Conservation (phyloP, 1,140 invertebrate genomes). For the Zaprionus nigranus region DNA sequence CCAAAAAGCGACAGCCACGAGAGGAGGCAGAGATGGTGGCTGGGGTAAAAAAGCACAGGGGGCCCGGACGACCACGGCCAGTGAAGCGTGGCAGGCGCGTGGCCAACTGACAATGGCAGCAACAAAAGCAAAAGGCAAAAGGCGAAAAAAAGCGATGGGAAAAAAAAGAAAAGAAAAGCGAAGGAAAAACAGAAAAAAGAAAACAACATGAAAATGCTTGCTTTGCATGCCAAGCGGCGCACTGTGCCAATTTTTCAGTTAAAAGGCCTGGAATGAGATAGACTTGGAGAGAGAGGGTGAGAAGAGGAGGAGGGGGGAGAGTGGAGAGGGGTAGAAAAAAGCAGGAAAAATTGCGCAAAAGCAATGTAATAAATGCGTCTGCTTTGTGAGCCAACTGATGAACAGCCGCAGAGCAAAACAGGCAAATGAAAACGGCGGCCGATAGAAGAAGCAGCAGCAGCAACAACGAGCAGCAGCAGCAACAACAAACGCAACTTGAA, state of each 20-base stretch:
- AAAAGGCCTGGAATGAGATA: constrained; percentile 54
- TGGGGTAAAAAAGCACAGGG: not conserved
- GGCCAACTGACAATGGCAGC: constrained; percentile 78
- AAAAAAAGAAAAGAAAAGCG: constrained; percentile 5
- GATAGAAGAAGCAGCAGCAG: constrained; percentile 37
- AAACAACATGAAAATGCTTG: constrained; percentile 64
- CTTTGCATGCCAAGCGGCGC: constrained; percentile 75
- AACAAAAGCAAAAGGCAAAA: constrained; percentile 46
- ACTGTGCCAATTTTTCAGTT: constrained; percentile 80
- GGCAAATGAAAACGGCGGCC: constrained; percentile 37
- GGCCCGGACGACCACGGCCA: constrained; percentile 31
- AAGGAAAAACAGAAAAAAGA: constrained; percentile 27
- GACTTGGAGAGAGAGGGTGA: not conserved
- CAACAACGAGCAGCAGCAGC: not conserved
- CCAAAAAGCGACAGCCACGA: constrained; percentile 14
- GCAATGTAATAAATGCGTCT: constrained; percentile 81
- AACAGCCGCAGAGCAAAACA: constrained; percentile 67
- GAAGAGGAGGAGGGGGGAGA: constrained; percentile 6
- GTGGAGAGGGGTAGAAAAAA: constrained; percentile 3
- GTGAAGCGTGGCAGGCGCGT: constrained; percentile 72
- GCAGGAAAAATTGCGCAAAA: constrained; percentile 60
- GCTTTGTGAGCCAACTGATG: constrained; percentile 64
- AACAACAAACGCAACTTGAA: constrained; percentile 19
- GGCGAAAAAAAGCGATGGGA: constrained; percentile 32
- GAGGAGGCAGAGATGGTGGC: not conserved